Evolutionary conservation across 2,113 vertebrate species (phyloP), one percentile per base, ranked within the genome.

Genomic region (Nipponia nippon): DNA sequence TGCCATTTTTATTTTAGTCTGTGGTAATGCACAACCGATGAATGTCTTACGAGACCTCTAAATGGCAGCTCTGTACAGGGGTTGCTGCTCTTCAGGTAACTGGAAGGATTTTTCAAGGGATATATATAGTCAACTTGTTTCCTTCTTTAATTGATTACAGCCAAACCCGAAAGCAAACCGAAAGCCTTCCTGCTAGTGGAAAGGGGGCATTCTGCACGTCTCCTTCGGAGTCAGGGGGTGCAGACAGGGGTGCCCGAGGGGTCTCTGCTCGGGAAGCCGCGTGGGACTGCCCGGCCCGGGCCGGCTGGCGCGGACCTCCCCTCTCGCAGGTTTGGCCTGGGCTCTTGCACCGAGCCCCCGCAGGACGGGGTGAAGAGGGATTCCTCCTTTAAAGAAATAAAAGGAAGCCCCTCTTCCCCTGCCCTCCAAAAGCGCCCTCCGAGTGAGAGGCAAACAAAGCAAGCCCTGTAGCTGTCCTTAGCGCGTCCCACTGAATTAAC

Each of bases 41-140:
- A 10, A 5, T 1, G 4, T 3, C 52, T 47, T 32, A 5, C 7
- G 22, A 3, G 36, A 2, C 7, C 49, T 44, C 18, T 0, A 1
- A 18, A 17, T 13, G 36, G 34, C 9, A 52, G 25, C 30, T 32
- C 25, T 29, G 15, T 26, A 2, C 16, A 8, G 49, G 17, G 27
- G 4, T 34, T 5, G 38, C 67, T n/a, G 63, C 38, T 27, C 1
- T 1, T 5, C 14, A 2, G 25, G 47, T 9, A 29, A 17, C 29
- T 18, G 9, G 18, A 10, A 16, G 46, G 71, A 3, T 12, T 72
- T 87, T 40, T 53, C 26, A 3, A 58, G 58, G 47, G 32, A 6
- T 59, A 2, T 29, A 7, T 63, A 2, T 2, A 20, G 27, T 17
- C 20, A 32, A 4, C 32, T 66, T 36, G 22, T 59, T 93, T 65